Evolutionary conservation across 1,140 invertebrate species (phyloP).

Genomic region (Carposina sasakii): DNA sequence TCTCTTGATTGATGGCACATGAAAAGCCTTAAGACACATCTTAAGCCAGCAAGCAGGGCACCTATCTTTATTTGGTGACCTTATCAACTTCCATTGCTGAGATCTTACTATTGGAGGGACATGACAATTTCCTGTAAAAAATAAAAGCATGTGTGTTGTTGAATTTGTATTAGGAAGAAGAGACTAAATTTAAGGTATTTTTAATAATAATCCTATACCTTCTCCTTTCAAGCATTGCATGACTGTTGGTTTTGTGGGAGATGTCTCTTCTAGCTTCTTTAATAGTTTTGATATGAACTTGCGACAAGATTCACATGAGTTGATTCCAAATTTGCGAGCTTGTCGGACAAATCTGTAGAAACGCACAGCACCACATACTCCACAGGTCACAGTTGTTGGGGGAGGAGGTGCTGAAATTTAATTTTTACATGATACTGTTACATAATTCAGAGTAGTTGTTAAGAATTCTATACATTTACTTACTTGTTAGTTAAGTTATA

Average conservation of each 20-base stretch:
- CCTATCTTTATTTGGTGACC: slow-evolving; percentile 79
- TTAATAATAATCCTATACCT: slow-evolving; percentile 50
- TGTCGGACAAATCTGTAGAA: slow-evolving; percentile 84
- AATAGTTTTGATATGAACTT: slow-evolving; percentile 89
- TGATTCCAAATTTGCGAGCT: slow-evolving; percentile 87
- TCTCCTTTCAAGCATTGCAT: slow-evolving; percentile 81
- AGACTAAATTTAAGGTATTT: not conserved
- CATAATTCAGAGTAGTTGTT: too few species aligned
- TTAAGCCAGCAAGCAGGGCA: slow-evolving; percentile 92
- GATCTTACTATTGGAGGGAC: slow-evolving; percentile 81
- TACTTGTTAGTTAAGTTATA: too few species aligned
- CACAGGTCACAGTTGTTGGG: slow-evolving; percentile 81
- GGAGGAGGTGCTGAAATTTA: slow-evolving; percentile 68
- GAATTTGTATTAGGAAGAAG: too few species aligned
- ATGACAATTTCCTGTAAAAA: slow-evolving; percentile 75
- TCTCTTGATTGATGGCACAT: slow-evolving; percentile 79
- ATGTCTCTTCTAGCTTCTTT: slow-evolving; percentile 76
- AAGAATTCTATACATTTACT: too few species aligned
- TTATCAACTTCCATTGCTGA: slow-evolving; percentile 81
- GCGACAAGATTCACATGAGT: slow-evolving; percentile 87
- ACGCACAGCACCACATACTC: slow-evolving; percentile 84
- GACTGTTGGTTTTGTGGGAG: slow-evolving; percentile 69
- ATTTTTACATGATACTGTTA: too few species aligned
- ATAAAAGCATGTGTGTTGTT: slow-evolving; percentile 16
- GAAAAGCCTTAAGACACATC: slow-evolving; percentile 85